Base-by-base conservation (phyloP, 2,888 invertebrate genomes). In the Drosophila lacicola region DNA sequence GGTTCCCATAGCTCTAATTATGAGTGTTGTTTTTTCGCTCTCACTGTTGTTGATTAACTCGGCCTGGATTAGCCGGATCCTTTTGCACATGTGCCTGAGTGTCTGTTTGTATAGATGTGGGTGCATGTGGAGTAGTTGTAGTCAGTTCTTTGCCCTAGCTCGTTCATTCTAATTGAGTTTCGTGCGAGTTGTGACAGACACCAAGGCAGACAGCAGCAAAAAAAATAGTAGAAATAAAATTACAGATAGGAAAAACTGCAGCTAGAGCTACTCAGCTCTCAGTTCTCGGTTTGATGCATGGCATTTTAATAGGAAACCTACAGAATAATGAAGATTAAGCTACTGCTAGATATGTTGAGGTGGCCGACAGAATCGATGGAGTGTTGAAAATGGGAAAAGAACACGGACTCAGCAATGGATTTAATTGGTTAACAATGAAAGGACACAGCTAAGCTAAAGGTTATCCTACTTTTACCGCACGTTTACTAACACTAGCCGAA, bases 141-240 rank as follows among this genome's bases (percentile, higher is more conserved):
- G 25, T 19, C 44, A 66, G 44, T 45, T 66, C 42, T 61, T 45
- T 50, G 51, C 66, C 50, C 54, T 29, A 64, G 42, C 77, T 81
- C 71, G 64, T 78, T 68, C 82, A 70, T 81, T 82, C 74, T 83
- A 83, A 83, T 83, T 83, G 83, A 79, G 82, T 85, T 82, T 74
- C 39, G 36, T 49, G 37, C 37, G 46, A 34, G 54, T 55, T 42
- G 54, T 70, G 70, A 64, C 57, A 62, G 62, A 47, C 46, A 56
- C 41, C 9, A 37, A 42, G 45, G 37, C 47, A 55, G 45, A 13
- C 34, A 11, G 13, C n/a, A 34, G 36, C 8, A 36, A n/a, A 42
- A 53, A 37, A 53, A 44, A 25, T 10, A 29, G 29, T 29, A 14
- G 34, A 41, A 46, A 57, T 55, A 62, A 54, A 34, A 42, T 2